These are phyloP conservation scores for Goniozus legneri DNA, from an alignment of 1,140 invertebrate species.

Conservation along the genomic window DNA sequence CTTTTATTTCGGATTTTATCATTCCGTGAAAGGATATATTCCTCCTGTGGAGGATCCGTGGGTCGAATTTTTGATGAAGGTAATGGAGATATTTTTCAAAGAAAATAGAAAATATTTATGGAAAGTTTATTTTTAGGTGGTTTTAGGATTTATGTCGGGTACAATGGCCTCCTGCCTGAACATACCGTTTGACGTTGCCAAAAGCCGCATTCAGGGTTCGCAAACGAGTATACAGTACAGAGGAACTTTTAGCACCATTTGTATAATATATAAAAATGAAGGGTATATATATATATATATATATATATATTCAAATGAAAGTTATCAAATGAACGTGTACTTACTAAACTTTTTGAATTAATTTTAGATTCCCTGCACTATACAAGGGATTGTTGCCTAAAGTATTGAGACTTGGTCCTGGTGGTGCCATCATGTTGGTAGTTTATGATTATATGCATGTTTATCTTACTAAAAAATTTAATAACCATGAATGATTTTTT, in stretches of 20 bases:
- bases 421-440: constrained; percentile 86
- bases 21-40: constrained; percentile 78
- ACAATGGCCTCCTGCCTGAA: constrained; percentile 81
- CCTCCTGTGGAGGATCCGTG: constrained; percentile 62
- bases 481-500: constrained; percentile 10
- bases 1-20: constrained; percentile 92
- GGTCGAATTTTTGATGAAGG: constrained; percentile 46
- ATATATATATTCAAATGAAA: too few species aligned
- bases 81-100: constrained; percentile 22
- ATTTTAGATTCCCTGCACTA: constrained; percentile 70
- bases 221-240: constrained; percentile 79
- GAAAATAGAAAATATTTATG: constrained; percentile 5
- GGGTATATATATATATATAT: constrained; percentile 60
- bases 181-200: constrained; percentile 95
- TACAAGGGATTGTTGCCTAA: constrained; percentile 92
- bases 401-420: constrained; percentile 84
- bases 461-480: constrained; percentile 52
- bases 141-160: constrained; percentile 81
- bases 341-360: constrained; percentile 55
- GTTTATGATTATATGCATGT: constrained; percentile 79
- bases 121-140: constrained; percentile 61
- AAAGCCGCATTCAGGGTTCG: constrained; percentile 90
- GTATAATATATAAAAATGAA: constrained; percentile 79
- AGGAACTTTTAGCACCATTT: constrained; percentile 71
- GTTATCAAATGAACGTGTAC: background rate